Conservation (phyloP, 1,140 invertebrate species). For the Streblospio benedicti region DNA sequence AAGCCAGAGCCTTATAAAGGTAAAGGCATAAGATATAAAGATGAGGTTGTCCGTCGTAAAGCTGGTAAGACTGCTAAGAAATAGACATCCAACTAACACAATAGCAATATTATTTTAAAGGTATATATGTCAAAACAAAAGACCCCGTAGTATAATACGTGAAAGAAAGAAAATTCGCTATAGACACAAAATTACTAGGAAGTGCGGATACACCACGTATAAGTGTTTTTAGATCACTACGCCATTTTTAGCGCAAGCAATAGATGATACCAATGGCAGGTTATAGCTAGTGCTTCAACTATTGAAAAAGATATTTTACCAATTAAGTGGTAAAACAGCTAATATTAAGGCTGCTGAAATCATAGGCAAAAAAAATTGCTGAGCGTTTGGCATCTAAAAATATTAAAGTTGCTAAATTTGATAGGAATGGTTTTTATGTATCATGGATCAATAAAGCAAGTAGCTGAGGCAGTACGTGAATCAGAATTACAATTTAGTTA, state of each 20-base stretch:
- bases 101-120: neutral
- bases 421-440: constrained; percentile 14
- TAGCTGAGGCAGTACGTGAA: constrained; percentile 17
- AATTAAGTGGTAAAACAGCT: neutral
- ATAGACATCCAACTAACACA: constrained; percentile 10
- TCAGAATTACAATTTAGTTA: constrained; percentile 13
- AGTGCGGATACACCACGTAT: constrained; percentile 1
- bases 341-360: neutral
- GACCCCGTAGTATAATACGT: too few relatives aligned
- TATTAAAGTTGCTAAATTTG: neutral
- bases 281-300: neutral
- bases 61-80: constrained; percentile 17
- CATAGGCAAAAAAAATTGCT: neutral
- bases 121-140: too few relatives aligned
- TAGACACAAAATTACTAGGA: neutral
- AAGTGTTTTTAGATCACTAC: constrained; percentile 1
- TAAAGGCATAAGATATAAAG: constrained; percentile 20
- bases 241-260: constrained; percentile 8
- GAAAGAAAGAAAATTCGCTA: too few relatives aligned
- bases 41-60: constrained; percentile 20
- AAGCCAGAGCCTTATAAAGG: constrained; percentile 27
- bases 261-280: neutral
- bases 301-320: neutral
- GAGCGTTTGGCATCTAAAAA: neutral
- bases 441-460: constrained; percentile 14